Conservation (phyloP, 1,140 invertebrate species). For the Tetranychus cinnabarinus region DNA sequence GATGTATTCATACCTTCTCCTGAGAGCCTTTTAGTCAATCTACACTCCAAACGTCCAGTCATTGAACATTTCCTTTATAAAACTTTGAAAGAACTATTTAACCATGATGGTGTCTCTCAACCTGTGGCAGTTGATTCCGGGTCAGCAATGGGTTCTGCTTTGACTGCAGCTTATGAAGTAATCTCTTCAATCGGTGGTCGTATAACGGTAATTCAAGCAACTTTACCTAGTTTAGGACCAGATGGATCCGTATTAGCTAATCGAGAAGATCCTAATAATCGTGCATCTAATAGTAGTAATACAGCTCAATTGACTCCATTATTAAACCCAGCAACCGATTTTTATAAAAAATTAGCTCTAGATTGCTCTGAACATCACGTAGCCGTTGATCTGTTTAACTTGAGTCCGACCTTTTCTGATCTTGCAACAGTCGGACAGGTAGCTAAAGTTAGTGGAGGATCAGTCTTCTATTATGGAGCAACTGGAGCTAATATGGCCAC, state of each 20-base stretch:
- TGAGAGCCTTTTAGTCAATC: constrained; percentile 74
- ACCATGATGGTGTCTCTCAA: neutral
- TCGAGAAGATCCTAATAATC: constrained; percentile 61
- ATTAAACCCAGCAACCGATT: constrained; percentile 62
- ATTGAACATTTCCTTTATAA: constrained; percentile 12
- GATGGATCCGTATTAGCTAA: constrained; percentile 34
- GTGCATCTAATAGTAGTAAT: constrained; percentile 40
- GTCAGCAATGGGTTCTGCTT: constrained; percentile 66
- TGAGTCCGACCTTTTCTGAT: constrained; percentile 82
- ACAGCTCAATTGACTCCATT: constrained; percentile 5
- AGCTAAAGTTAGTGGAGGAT: constrained; percentile 83
- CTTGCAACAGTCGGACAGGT: constrained; percentile 75
- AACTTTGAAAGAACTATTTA: constrained; percentile 3
- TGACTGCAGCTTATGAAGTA: constrained; percentile 75
- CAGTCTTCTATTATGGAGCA: constrained; percentile 79
- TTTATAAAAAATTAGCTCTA: constrained; percentile 86
- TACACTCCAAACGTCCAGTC: constrained; percentile 49
- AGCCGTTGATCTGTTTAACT: constrained; percentile 77
- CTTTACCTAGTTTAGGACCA: constrained; percentile 69
- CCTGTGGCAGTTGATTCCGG: constrained; percentile 30
- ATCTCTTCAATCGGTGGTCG: constrained; percentile 78
- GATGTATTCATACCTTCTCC: constrained; percentile 32
- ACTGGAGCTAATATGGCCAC: constrained; percentile 27
- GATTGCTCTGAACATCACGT: constrained; percentile 92
- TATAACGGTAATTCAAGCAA: constrained; percentile 76